Conservation (phyloP, 1,140 invertebrate genomes). For the Drosophila albomicans region DNA sequence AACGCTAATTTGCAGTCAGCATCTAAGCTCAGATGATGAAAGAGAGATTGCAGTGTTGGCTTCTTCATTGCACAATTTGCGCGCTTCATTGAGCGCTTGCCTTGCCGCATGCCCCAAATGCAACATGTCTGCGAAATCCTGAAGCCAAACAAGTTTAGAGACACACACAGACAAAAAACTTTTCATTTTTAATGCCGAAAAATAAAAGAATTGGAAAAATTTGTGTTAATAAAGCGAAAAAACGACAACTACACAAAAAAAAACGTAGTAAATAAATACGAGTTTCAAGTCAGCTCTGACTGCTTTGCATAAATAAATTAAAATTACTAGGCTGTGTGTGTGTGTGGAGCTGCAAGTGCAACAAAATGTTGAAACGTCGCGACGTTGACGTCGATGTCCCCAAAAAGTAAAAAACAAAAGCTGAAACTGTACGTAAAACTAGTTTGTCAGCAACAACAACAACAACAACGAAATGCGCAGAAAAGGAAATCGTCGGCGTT, state of each 20-base stretch:
- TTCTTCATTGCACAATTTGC: conserved; percentile 41
- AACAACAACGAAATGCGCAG: conserved; percentile 51
- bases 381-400: conserved; percentile 54
- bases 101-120: conserved; percentile 21
- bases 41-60: conserved; percentile 13
- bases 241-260: conserved; percentile 1
- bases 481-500: conserved; percentile 79
- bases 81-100: conserved; percentile 54
- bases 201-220: conserved; percentile 63
- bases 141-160: conserved; percentile 57
- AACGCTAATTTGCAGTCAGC: conserved; percentile 27
- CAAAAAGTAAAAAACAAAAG: conserved; percentile 32
- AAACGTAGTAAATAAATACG: conserved; percentile 45
- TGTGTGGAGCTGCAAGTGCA: conserved; percentile 67
- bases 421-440: conserved; percentile 64
- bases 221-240: conserved; percentile 69
- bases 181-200: conserved; percentile 63
- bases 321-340: conserved; percentile 19
- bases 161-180: conserved; percentile 31
- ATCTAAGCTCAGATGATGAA: conserved; percentile 30
- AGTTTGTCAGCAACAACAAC: conserved; percentile 66
- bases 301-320: conserved; percentile 68
- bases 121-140: conserved; percentile 18
- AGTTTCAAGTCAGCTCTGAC: conserved; percentile 23
- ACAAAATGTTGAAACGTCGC: conserved; percentile 5